Percentiles rank a stretch among this genome's conserved stretches.
Conservation (phyloP, 2,888 invertebrate species). For the Imbricaverruca yamaguchii region DNA sequence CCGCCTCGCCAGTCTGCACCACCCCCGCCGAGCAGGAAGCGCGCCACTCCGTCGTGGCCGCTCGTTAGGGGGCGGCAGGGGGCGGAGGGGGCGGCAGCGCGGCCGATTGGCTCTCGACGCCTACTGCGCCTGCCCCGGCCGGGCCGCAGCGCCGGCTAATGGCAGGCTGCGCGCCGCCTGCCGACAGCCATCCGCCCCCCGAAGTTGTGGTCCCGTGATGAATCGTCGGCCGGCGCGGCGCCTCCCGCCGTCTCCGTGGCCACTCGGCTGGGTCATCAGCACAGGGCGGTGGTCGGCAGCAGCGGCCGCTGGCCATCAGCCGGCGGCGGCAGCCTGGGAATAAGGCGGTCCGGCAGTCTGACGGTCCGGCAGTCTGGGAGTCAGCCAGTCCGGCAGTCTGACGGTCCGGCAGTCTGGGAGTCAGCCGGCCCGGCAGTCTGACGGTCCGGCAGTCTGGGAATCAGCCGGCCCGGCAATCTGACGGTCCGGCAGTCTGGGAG, state of each 20-base stretch:
- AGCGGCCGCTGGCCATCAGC: not conserved
- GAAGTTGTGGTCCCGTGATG: conserved; percentile 3
- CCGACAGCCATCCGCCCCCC: not conserved
- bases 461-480: too few relatives aligned
- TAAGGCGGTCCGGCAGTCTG: too few relatives aligned
- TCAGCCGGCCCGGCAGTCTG: too few relatives aligned
- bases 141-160: not conserved
- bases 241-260: not conserved
- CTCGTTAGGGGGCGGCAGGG: not conserved
- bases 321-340: not conserved
- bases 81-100: not conserved
- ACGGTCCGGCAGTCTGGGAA: too few relatives aligned
- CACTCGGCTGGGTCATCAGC: not conserved
- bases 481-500: too few relatives aligned
- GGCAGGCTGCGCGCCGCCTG: not conserved
- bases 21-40: too few relatives aligned
- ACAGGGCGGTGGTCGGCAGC: not conserved
- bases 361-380: too few relatives aligned
- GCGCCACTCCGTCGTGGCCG: too few relatives aligned
- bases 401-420: too few relatives aligned
- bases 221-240: not conserved
- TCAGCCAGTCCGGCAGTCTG: too few relatives aligned
- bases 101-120: not conserved
- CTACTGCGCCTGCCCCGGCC: conserved; percentile 9
- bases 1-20: too few relatives aligned